phyloP scores from a whole-genome alignment of 2,113 vertebrate species.

The Hirundichthys speculiger region DNA sequence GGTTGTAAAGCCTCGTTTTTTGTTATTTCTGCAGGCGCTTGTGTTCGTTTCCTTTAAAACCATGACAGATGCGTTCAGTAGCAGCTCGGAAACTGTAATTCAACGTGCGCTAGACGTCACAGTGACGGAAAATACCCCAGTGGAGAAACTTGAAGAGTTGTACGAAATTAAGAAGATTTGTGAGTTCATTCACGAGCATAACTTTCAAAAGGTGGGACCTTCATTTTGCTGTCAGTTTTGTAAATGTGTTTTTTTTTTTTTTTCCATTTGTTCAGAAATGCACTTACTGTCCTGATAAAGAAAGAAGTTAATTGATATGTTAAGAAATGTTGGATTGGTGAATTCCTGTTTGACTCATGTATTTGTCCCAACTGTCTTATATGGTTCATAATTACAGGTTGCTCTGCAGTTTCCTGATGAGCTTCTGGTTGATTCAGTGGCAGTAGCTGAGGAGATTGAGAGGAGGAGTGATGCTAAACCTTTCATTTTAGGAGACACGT shows the following conservation, averaged over 20 bases:
- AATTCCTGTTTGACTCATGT: too few species aligned
- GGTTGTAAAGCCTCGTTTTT: too few species aligned
- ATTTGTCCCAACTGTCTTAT: not conserved
- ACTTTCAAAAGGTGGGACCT: slow-evolving; percentile 69
- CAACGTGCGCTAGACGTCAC: slow-evolving; percentile 61
- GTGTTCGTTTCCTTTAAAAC: not conserved
- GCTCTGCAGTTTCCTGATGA: slow-evolving; percentile 95
- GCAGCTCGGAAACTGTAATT: slow-evolving; percentile 74
- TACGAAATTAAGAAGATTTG: slow-evolving; percentile 77
- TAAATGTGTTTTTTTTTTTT: too few species aligned
- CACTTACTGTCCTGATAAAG: too few species aligned
- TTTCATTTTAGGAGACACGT: slow-evolving; percentile 92
- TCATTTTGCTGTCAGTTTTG: not conserved
- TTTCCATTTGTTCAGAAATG: not conserved
- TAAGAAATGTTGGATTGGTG: too few species aligned
- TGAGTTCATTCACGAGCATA: slow-evolving; percentile 67
- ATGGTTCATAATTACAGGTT: slow-evolving; percentile 78
- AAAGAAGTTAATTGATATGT: too few species aligned
- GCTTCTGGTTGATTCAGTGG: slow-evolving; percentile 83
- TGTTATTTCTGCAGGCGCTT: slow-evolving; percentile 14
- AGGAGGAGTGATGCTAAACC: slow-evolving; percentile 75
- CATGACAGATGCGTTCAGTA: slow-evolving; percentile 79
- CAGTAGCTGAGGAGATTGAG: slow-evolving; percentile 83
- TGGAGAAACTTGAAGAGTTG: slow-evolving; percentile 56
- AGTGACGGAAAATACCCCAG: slow-evolving; percentile 5